Evolutionary conservation across 2,797 vertebrate genomes (phyloP).

Genomic region (Phrynocephalus guinanensis): DNA sequence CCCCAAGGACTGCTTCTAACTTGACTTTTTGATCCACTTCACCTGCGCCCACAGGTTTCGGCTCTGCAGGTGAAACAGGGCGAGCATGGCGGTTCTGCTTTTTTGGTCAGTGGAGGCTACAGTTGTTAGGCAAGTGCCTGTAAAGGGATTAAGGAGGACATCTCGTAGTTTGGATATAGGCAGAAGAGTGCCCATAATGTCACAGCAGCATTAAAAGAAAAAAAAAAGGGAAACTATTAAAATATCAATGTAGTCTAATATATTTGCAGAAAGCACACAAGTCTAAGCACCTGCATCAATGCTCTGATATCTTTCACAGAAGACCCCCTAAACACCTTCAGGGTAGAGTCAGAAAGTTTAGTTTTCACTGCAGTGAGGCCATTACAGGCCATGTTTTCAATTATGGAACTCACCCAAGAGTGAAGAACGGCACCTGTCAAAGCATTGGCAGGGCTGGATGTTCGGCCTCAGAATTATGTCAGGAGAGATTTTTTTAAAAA

Average conservation of each 20-base stretch:
- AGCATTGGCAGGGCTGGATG: neutral
- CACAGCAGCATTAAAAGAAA: neutral
- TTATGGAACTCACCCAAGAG: neutral
- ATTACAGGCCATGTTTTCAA: neutral
- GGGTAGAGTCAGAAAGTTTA: neutral
- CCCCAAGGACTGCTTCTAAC: conserved; percentile 15
- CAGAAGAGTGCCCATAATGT: neutral
- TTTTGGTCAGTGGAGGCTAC: conserved; percentile 6
- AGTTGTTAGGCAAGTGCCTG: neutral
- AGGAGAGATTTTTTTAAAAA: neutral
- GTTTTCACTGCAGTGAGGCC: neutral
- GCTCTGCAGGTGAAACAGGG: neutral
- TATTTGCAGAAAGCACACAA: neutral
- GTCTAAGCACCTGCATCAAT: neutral
- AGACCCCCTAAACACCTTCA: neutral
- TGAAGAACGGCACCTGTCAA: neutral
- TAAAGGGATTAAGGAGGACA: neutral
- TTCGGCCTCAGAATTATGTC: neutral
- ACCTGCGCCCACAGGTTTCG: neutral
- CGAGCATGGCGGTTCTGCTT: neutral
- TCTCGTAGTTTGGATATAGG: neutral
- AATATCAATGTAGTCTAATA: neutral
- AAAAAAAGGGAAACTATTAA: neutral
- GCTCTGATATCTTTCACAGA: neutral
- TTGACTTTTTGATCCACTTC: conserved; percentile 16